Evolutionary conservation across 2,888 invertebrate genomes (phyloP).

Genomic region (Fragum fragum): DNA sequence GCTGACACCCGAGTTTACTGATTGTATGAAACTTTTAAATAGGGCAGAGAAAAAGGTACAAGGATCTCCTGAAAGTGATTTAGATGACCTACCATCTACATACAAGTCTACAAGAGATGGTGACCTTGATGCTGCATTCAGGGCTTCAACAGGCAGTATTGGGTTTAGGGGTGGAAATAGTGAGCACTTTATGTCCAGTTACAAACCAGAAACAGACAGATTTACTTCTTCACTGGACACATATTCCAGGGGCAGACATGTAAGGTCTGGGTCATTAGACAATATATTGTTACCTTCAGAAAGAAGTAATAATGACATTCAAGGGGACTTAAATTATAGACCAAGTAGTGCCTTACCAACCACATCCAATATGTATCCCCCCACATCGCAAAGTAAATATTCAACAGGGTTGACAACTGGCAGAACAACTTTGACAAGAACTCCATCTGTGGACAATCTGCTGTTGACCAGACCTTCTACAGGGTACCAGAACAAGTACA

Average conservation of each 20-base stretch:
- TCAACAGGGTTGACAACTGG: conserved; percentile 58
- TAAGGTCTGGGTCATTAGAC: conserved; percentile 62
- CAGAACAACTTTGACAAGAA: conserved; percentile 61
- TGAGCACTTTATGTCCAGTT: conserved; percentile 47
- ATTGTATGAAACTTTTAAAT: conserved; percentile 84
- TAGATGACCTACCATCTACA: conserved; percentile 25
- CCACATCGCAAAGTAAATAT: conserved; percentile 49
- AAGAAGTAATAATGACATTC: neutral
- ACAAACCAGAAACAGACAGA: conserved; percentile 50
- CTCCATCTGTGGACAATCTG: conserved; percentile 74
- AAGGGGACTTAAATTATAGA: conserved; percentile 29
- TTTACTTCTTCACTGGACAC: conserved; percentile 57
- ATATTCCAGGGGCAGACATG: conserved; percentile 61
- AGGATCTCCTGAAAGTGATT: conserved; percentile 39
- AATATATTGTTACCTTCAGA: conserved; percentile 46
- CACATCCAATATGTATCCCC: conserved; percentile 58
- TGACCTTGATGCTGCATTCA: conserved; percentile 55
- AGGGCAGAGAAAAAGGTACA: conserved; percentile 83
- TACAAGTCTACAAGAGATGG: conserved; percentile 37
- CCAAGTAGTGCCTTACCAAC: conserved; percentile 58
- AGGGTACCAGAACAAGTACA: conserved; percentile 53
- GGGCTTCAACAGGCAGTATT: conserved; percentile 63
- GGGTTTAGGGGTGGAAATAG: conserved; percentile 27
- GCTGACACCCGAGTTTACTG: conserved; percentile 83
- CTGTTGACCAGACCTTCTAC: conserved; percentile 58